Base-by-base conservation (phyloP, 2,888 invertebrate genomes). In the Anarsia innoxiella region DNA sequence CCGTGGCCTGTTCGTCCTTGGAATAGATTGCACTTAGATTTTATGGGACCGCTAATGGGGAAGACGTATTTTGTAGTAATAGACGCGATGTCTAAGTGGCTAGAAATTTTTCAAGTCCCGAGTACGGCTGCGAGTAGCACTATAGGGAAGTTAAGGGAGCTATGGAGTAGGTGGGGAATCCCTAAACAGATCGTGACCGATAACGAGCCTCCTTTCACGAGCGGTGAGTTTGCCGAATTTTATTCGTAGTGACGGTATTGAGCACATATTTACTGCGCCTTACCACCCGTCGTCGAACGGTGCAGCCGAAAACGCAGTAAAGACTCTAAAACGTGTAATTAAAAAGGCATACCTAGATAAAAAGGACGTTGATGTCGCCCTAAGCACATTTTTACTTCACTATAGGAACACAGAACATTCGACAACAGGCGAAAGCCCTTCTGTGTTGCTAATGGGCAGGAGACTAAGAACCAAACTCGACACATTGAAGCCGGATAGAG, bases 251-350 rank as follows among this genome's bases (percentile, higher is more conserved):
- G 10, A 29, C 13, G 23, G 30, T 2, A 36, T 36, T 37, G 23
- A 35, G 3, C 39, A 44, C 12, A 15, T 34, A 1, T 42, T 45
- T 23, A 30, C 44, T 1, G 34, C 45, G 1, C n/a, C 33, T 2
- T 23, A 33, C 4, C 23, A 33, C 14, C 25, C 33, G 2, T 11
- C 32, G 2, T 31, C 31, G 12, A 8, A 53, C 11, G 49, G 48
- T 3, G 41, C 43, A 0, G 50, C 48, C 0, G 47, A 51, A 39
- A 49, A 48, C 23, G 44, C 46, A 0, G 49, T 50, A 1, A 34
- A 28, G 9, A 44, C 31, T 2, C 10, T 37, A 9, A 46, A 48
- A 31, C 36, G 32, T 10, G 30, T 12, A 12, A 33, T 33, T 25
- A 33, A 33, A 10, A 33, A 33, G 11, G 33, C 33, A n/a, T 8